Percentiles rank a stretch among this genome's conserved stretches.
phyloP scores from a whole-genome alignment of 2,888 invertebrate genomes.

The Nemoura dubitans region DNA sequence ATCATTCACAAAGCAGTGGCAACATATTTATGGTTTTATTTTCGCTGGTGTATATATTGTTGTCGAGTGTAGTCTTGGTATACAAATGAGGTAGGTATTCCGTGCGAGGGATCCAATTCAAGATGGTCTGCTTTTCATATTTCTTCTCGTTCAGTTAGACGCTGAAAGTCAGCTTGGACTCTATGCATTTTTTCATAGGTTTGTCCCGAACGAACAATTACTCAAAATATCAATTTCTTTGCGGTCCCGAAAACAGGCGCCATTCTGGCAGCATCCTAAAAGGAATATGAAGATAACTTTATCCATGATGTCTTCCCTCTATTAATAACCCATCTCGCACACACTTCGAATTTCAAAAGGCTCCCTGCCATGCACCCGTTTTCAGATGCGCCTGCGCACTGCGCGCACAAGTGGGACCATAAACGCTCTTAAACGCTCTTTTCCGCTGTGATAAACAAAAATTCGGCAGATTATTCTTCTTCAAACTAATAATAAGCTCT shows the following conservation, averaged over 20 bases:
- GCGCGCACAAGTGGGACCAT: constrained; percentile 33
- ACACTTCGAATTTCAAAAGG: constrained; percentile 9
- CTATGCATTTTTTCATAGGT: too few relatives aligned
- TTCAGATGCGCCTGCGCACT: not conserved
- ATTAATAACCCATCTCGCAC: constrained; percentile 22
- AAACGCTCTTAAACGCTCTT: constrained; percentile 39
- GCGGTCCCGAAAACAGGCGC: not conserved
- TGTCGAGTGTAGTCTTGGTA: too few relatives aligned
- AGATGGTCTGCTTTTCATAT: too few relatives aligned
- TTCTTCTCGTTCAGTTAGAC: too few relatives aligned
- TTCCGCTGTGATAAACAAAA: constrained; percentile 27
- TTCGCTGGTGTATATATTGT: too few relatives aligned
- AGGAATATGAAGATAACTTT: not conserved
- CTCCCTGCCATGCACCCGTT: not conserved
- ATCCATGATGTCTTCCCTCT: constrained; percentile 22
- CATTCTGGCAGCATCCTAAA: constrained; percentile 9
- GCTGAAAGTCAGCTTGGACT: too few relatives aligned
- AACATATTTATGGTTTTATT: too few relatives aligned
- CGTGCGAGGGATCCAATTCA: too few relatives aligned
- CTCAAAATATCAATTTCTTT: constrained; percentile 18
- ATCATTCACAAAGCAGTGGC: too few relatives aligned
- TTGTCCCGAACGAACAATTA: not conserved
- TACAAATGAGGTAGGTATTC: too few relatives aligned
- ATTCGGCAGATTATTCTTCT: constrained; percentile 1
- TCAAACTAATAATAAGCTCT: constrained; percentile 12